Conservation (phyloP, 1,140 invertebrate genomes). For the Papilio polyxenes region DNA sequence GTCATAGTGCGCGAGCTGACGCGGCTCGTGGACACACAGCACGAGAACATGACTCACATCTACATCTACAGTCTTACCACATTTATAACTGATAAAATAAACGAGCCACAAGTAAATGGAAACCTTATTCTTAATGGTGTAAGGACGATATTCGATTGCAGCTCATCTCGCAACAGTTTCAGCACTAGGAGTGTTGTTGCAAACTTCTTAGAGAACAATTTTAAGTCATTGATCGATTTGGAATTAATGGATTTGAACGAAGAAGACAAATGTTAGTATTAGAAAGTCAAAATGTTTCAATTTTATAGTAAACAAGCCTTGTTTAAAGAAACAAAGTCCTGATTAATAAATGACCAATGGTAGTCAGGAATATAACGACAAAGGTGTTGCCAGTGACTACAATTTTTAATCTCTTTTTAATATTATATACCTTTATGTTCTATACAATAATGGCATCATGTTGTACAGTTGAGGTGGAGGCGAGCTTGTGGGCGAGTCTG, state of each 20-base stretch:
- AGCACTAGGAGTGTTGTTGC: constrained; percentile 58
- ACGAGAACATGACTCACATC: constrained; percentile 70
- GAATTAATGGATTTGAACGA: constrained; percentile 48
- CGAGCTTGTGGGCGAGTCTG: constrained; percentile 57
- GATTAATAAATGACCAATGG: no score
- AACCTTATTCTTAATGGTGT: constrained; percentile 50
- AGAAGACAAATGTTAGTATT: constrained; percentile 62
- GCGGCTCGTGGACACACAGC: constrained; percentile 56
- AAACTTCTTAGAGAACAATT: constrained; percentile 59
- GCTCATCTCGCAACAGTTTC: constrained; percentile 60
- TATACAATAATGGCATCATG: background rate
- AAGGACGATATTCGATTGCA: constrained; percentile 57
- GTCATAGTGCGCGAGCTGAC: constrained; percentile 49
- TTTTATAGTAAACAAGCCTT: background rate
- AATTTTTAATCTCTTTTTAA: no score
- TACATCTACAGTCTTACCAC: constrained; percentile 65
- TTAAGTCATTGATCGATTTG: constrained; percentile 49
- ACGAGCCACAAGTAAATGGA: constrained; percentile 22
- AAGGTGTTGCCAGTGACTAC: no score
- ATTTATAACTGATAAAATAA: constrained; percentile 50
- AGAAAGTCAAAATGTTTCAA: background rate
- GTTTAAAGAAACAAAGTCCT: no score
- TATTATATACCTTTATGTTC: background rate
- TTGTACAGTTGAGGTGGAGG: constrained; percentile 61
- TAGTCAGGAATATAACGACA: no score